A percentile compares a stretch with the other conserved stretches of the same genome.
Conservation (phyloP, 2,888 invertebrate genomes). For the Dyspetes luteomarginatus region DNA sequence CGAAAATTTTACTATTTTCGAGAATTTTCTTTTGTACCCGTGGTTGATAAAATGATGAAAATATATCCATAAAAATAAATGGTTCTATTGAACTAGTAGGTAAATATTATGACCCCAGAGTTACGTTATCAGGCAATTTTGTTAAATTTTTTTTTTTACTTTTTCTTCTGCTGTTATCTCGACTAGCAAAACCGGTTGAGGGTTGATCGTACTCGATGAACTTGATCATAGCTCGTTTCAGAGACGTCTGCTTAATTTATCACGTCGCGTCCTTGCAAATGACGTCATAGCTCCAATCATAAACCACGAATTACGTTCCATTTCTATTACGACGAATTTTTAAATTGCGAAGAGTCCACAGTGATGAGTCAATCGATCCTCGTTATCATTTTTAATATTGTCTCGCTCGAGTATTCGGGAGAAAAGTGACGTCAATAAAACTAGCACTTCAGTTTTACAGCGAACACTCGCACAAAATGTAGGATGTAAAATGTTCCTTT, state of each 20-base stretch:
- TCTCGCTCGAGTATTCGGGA: no score
- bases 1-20: neutral
- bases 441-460: no score
- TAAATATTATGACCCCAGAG: neutral
- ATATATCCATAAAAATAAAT: neutral
- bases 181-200: neutral
- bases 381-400: no score
- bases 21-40: neutral
- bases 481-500: no score
- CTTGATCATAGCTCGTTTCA: slow-evolving; percentile 11
- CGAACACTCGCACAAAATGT: no score
- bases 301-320: slow-evolving; percentile 13
- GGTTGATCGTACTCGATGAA: slow-evolving; percentile 47
- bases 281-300: slow-evolving; percentile 51
- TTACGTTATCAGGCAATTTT: slow-evolving; percentile 8
- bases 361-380: neutral
- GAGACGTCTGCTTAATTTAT: slow-evolving; percentile 41
- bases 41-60: neutral
- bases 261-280: slow-evolving; percentile 46
- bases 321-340: neutral
- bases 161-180: no score
- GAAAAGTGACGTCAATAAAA: neutral
- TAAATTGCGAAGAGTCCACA: neutral
- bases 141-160: neutral
- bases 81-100: neutral